Base-by-base conservation (phyloP, 1,140 invertebrate species). In the Drosophila ananassae region DNA sequence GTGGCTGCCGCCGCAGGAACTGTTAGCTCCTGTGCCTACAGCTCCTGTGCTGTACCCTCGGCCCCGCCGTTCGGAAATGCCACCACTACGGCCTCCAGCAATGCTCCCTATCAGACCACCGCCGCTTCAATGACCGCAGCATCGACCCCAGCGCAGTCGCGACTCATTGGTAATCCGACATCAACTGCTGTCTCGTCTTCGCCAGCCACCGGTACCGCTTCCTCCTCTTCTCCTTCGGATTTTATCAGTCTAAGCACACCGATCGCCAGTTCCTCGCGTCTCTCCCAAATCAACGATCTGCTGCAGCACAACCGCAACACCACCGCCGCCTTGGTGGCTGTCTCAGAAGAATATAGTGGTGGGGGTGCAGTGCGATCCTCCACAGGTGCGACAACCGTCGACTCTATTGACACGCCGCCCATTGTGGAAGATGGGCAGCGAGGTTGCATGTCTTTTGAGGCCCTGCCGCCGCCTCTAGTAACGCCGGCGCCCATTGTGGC, bases 271-370 rank as follows among this genome's bases (percentile, higher is more conserved):
- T 90, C 89, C 50, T 84, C 90, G 47, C 85, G 90, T 39, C 61
- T 91, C 12, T 89, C 87, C 2, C 91, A 91, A 74, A 91, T 91
- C 13, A 91, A 91, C 41, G 89, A 91, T 82, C 63, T 91, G 56
- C 44, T 91, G 64, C 89, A 91, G 58, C 85, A 91, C 52, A 91
- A 90, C 77, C 90, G 90, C 9, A 91, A 78, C 67, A 84, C 89
- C 17, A 91, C 87, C 50, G 76, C 80, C 39, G 87, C 90, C 12
- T 51, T 91, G 52, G 83, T 91, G 22, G 83, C 90, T 7, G 87
- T 91, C 30, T 82, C 90, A 13, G 83, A 89, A 57, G 50, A 60
- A 13, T 89, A 74, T 41, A 53, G 75, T 12, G 75, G 74, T 46
- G 64, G 12, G 69, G 41, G 41, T 9, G 41, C 41, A 9, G 41